Conservation (phyloP, 2,888 invertebrate genomes). For the Mythimna loreyi region DNA sequence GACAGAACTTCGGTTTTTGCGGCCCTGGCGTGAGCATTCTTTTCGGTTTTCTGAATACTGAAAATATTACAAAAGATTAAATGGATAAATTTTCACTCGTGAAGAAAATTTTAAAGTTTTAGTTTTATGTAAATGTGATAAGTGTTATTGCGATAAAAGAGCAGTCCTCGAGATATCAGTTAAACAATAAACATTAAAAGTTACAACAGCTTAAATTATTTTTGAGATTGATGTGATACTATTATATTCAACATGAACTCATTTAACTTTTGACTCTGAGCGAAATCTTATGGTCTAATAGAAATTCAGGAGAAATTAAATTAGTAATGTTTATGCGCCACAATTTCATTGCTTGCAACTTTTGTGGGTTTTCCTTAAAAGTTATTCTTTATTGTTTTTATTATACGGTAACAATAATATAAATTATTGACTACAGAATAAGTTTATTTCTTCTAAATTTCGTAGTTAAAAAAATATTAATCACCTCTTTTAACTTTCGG, state of each 20-base stretch:
- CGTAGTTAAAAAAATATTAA: background rate
- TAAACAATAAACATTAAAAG: conserved; percentile 43
- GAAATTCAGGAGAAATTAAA: conserved; percentile 3
- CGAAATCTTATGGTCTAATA: conserved; percentile 17
- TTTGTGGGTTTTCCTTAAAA: background rate
- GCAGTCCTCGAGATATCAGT: conserved; percentile 13
- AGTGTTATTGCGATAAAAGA: conserved; percentile 29
- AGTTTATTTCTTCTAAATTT: background rate
- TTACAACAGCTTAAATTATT: conserved; percentile 50
- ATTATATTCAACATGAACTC: conserved; percentile 28
- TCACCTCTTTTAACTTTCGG: conserved; percentile 80
- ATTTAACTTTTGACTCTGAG: conserved; percentile 30
- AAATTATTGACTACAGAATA: too few relatives aligned
- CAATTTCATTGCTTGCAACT: background rate
- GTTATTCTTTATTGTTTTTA: background rate
- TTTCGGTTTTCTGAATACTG: conserved; percentile 87
- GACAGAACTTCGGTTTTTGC: conserved; percentile 77
- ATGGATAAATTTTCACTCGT: background rate
- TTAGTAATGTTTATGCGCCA: background rate
- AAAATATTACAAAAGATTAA: conserved; percentile 38
- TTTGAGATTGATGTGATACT: conserved; percentile 31
- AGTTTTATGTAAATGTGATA: conserved; percentile 32
- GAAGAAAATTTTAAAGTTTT: conserved; percentile 21
- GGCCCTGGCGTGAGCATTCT: conserved; percentile 88
- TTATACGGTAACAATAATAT: background rate